phyloP scores from a whole-genome alignment of 2,113 vertebrate genomes.

The Athene cunicularia region DNA sequence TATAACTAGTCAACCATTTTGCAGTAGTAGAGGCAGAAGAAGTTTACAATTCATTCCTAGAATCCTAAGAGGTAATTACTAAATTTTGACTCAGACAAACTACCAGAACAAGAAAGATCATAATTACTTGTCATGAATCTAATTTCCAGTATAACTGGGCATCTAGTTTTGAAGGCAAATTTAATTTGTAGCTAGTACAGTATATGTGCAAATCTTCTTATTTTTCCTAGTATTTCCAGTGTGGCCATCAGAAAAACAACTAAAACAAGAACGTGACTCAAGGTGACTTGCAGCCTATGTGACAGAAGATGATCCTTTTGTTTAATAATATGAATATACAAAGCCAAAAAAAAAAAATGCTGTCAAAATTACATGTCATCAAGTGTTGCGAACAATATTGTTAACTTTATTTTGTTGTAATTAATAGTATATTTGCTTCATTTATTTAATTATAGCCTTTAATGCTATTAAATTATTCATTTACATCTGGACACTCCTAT shows the following conservation, averaged over 20 bases:
- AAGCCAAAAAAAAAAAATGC: neutral
- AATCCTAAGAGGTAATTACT: neutral
- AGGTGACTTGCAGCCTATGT: neutral
- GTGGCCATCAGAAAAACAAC: neutral
- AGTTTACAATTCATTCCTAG: neutral
- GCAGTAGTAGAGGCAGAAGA: neutral
- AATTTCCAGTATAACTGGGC: neutral
- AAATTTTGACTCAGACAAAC: neutral
- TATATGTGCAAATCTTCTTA: neutral
- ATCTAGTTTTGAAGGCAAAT: neutral
- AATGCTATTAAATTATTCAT: neutral
- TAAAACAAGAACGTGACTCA: neutral
- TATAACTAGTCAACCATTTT: neutral
- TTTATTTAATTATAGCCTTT: neutral
- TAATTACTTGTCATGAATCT: neutral
- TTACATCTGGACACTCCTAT: neutral
- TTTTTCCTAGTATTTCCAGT: neutral
- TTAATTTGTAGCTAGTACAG: neutral
- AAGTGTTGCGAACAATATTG: neutral
- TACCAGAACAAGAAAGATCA: neutral
- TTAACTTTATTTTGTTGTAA: neutral
- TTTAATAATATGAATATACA: neutral
- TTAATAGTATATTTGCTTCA: neutral
- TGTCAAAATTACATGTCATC: neutral
- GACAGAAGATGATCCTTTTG: neutral